phyloP scores from a whole-genome alignment of 1,140 invertebrate genomes.

The Saccostrea glomerata region DNA sequence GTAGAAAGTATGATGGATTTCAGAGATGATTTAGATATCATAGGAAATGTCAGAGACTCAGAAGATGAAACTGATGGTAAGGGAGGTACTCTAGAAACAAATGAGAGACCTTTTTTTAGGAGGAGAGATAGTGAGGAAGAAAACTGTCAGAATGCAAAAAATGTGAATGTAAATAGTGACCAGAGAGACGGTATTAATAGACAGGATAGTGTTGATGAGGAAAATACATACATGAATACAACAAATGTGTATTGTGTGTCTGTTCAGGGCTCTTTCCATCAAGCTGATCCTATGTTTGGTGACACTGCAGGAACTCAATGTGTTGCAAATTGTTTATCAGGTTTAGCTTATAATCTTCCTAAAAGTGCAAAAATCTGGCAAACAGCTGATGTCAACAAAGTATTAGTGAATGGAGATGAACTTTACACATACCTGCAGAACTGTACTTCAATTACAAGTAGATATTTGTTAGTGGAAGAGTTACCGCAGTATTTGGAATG shows the following conservation, averaged over 20 bases:
- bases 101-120: not conserved
- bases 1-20: too few species aligned
- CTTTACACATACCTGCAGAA: not conserved
- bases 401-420: slow-evolving; percentile 6
- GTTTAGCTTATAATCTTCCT: not conserved
- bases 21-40: too few species aligned
- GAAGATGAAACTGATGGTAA: not conserved
- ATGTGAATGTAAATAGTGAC: not conserved
- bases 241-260: too few species aligned
- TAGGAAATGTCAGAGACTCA: not conserved
- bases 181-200: not conserved
- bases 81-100: too few species aligned
- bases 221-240: not conserved
- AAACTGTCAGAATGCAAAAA: not conserved
- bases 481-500: not conserved
- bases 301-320: slow-evolving; percentile 10
- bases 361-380: not conserved
- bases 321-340: not conserved
- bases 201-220: not conserved
- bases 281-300: not conserved
- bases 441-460: not conserved
- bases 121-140: not conserved
- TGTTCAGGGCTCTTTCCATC: too few species aligned
- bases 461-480: not conserved
- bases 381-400: not conserved